Evolutionary conservation across 2,113 vertebrate genomes (phyloP), one percentile per base, ranked within the genome.

Genomic region (Equus quagga): DNA sequence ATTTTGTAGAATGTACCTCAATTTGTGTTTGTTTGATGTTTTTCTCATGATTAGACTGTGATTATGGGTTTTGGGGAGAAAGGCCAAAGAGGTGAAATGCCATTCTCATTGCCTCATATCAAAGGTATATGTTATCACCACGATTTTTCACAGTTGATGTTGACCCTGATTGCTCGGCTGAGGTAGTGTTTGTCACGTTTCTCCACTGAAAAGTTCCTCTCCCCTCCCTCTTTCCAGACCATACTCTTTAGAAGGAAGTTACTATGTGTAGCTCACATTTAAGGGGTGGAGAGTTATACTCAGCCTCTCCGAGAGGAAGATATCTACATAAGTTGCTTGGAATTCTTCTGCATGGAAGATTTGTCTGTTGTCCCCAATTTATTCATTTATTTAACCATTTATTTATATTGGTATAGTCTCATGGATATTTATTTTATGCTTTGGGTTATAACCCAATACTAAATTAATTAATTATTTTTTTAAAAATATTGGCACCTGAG

Each of bases 261-360:
- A 21, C 46, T 49, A n/a, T 60, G 14, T 33, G 8, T 5, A 51
- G 3, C 56, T 15, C 3, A 26, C 5, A 78, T 23, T 64, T 51
- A 72, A 19, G 6, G 24, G 9, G 2, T 44, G 5, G 12, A 6
- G 21, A 36, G 13, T 36, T 56, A 31, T 4, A 17, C 3, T 92
- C 4, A 3, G 24, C 7, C 5, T 26, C 8, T 6, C 56, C 28
- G 3, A 44, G 3, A 5, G 14, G 28, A 3, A 0, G 12, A 15
- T 79, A 36, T 33, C 24, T 72, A 36, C 18, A 67, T 67, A 24
- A 72, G 36, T 91, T 65, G 56, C 8, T 76, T 70, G 17, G 26
- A 84, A 84, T 73, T 78, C 12, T 72, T 86, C 44, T 75, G 4
- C 54, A 41, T 56, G 23, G 13, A 82, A 54, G 24, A n/a, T 49